Conservation (phyloP, 2,888 invertebrate species). For the Yponomeuta evonymella region DNA sequence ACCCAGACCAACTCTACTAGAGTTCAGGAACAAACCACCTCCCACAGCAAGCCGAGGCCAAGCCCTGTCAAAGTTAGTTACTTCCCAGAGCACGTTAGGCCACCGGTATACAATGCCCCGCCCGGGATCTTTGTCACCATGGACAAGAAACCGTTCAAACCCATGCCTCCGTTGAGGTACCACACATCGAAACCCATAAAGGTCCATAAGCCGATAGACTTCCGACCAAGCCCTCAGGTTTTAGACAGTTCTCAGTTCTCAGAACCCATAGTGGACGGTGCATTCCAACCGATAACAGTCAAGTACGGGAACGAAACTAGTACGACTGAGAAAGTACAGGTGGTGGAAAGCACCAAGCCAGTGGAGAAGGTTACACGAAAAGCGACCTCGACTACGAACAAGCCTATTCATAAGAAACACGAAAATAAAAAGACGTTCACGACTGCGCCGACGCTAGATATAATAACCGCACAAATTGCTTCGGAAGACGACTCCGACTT, state of each 20-base stretch:
- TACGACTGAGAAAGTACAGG: constrained; percentile 25
- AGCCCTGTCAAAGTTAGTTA: constrained; percentile 45
- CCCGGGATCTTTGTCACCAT: constrained; percentile 66
- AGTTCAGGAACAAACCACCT: constrained; percentile 38
- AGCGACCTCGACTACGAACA: constrained; percentile 24
- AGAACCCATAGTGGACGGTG: constrained; percentile 48
- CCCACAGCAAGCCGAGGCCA: constrained; percentile 22
- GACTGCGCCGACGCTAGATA: constrained; percentile 47
- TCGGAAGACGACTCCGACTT: constrained; percentile 38
- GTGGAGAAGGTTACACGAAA: constrained; percentile 40
- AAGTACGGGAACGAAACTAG: constrained; percentile 37
- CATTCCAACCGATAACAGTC: constrained; percentile 58
- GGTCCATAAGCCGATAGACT: constrained; percentile 44
- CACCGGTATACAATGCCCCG: constrained; percentile 64
- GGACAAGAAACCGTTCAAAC: constrained; percentile 70
- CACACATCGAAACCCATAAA: constrained; percentile 43
- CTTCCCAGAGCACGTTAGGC: constrained; percentile 54
- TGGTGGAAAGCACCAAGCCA: constrained; percentile 31
- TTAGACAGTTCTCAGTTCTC: constrained; percentile 45
- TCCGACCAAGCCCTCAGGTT: constrained; percentile 65
- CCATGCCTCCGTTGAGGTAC: constrained; percentile 63
- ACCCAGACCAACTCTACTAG: constrained; percentile 38
- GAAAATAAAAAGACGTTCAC: constrained; percentile 43
- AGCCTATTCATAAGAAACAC: constrained; percentile 42
- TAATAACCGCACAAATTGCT: constrained; percentile 47